phyloP scores from a whole-genome alignment of 2,797 vertebrate genomes.

The Sitta carolinensis region DNA sequence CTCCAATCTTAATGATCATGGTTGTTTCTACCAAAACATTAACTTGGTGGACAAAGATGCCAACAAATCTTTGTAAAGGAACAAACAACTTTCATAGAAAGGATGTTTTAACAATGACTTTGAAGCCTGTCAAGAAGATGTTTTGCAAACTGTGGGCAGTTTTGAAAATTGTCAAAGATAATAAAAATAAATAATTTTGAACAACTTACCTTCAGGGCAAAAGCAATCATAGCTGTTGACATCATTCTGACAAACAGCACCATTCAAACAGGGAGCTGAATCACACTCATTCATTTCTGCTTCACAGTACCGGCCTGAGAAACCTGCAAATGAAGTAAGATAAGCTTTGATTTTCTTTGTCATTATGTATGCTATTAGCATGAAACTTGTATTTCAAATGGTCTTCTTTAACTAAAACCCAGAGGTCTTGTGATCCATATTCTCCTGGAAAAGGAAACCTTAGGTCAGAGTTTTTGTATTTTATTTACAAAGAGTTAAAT shows the following conservation, averaged over 20 bases:
- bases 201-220: constrained; percentile 76
- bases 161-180: constrained; percentile 49
- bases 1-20: neutral
- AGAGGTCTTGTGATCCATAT: neutral
- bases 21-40: neutral
- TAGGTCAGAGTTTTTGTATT: neutral
- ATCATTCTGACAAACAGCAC: constrained; percentile 57
- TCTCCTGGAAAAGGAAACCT: neutral
- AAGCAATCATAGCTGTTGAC: constrained; percentile 78
- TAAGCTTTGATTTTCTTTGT: neutral
- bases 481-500: neutral
- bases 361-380: neutral
- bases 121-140: constrained; percentile 6
- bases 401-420: neutral
- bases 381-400: neutral
- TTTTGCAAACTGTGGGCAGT: constrained; percentile 8
- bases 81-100: neutral
- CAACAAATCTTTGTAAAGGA: constrained; percentile 28
- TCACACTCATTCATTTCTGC: constrained; percentile 35
- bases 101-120: neutral
- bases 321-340: constrained; percentile 65
- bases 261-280: constrained; percentile 49
- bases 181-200: constrained; percentile 61
- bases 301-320: constrained; percentile 66
- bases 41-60: neutral